Conservation (phyloP, 2,113 vertebrate genomes). For the Odontesthes bonariensis region DNA sequence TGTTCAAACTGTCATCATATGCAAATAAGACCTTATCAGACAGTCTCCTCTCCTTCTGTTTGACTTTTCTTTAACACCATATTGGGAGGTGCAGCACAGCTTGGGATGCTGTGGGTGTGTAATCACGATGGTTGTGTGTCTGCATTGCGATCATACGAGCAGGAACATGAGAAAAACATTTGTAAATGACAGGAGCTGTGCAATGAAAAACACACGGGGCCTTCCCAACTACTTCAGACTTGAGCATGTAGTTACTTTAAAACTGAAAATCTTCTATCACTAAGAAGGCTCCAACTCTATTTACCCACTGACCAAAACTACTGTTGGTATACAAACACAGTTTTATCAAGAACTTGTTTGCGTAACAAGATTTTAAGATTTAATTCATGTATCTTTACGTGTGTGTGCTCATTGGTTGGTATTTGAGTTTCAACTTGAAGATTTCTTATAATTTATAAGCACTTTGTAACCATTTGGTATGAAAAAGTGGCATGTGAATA, state of each 20-base stretch:
- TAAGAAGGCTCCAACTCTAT: too few species aligned
- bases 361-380: too few species aligned
- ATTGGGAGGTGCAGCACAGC: conserved; percentile 26
- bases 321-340: too few species aligned
- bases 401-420: too few species aligned
- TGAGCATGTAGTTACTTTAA: background rate
- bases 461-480: background rate
- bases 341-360: too few species aligned
- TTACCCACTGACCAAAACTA: too few species aligned
- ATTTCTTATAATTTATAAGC: background rate
- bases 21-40: background rate
- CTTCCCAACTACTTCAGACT: background rate
- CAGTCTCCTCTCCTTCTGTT: conserved; percentile 1
- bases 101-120: conserved; percentile 45
- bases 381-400: too few species aligned
- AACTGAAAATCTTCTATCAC: too few species aligned
- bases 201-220: background rate
- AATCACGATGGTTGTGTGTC: conserved; percentile 48
- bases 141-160: conserved; percentile 33
- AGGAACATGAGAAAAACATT: conserved; percentile 17
- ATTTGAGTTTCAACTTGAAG: too few species aligned
- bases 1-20: background rate
- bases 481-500: too few species aligned
- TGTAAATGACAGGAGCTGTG: conserved; percentile 15
- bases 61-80: conserved; percentile 17